Conservation (phyloP, 92 coral and sea anemone species). For the Umimayanthus chanpuru region DNA sequence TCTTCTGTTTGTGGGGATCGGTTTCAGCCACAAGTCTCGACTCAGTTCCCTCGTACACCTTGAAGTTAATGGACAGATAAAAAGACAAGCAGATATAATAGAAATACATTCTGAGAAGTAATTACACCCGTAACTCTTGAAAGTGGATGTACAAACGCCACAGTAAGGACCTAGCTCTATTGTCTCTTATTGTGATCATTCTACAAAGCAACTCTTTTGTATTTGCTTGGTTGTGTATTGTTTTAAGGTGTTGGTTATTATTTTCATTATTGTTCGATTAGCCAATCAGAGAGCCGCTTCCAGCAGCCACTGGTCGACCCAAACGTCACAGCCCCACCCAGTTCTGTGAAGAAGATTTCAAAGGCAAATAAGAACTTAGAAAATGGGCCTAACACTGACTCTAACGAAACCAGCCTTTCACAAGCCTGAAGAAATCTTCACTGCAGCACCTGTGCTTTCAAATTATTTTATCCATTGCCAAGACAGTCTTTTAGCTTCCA, state of each 20-base stretch:
- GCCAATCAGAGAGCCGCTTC: too few relatives aligned
- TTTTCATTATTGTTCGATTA: too few relatives aligned
- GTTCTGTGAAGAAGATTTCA: neutral
- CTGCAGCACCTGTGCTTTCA: neutral
- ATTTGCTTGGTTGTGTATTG: too few relatives aligned
- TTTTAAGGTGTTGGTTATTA: too few relatives aligned
- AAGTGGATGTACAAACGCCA: neutral
- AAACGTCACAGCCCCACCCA: neutral
- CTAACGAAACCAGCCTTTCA: neutral
- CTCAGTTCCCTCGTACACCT: constrained; percentile 77
- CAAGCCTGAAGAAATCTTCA: neutral
- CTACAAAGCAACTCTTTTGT: too few relatives aligned
- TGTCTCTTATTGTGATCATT: too few relatives aligned
- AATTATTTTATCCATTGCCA: neutral
- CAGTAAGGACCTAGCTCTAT: too few relatives aligned
- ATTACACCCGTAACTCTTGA: too few relatives aligned
- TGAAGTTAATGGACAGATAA: neutral
- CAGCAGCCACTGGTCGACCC: too few relatives aligned
- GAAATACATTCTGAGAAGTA: too few relatives aligned
- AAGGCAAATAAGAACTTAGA: neutral
- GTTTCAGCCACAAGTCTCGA: constrained; percentile 64
- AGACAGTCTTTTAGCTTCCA: too few relatives aligned
- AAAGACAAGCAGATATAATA: too few relatives aligned
- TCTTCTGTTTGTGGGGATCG: constrained; percentile 57
- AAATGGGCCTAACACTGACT: neutral